Evolutionary conservation across 2,888 invertebrate genomes (phyloP).

Genomic region (Ochropleura leucogaster): DNA sequence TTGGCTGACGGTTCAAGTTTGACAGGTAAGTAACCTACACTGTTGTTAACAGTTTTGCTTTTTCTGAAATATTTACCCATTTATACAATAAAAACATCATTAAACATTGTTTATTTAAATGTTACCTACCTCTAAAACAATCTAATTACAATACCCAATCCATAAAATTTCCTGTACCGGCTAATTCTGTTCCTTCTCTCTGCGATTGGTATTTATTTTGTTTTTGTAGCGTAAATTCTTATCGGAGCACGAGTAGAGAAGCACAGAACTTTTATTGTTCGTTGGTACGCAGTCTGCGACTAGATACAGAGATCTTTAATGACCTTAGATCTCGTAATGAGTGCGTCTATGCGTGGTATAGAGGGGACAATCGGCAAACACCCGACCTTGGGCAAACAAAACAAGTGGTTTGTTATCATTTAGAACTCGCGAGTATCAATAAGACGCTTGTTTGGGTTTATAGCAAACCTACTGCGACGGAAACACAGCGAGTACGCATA

Average conservation of each 20-base stretch:
- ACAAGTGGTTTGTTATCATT: conserved; percentile 54
- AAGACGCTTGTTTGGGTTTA: conserved; percentile 42
- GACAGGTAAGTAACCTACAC: conserved; percentile 8
- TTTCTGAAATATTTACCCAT: background rate
- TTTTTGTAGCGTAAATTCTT: conserved; percentile 32
- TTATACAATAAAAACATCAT: background rate
- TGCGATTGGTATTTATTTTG: background rate
- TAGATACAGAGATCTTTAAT: conserved; percentile 39
- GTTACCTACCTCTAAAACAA: background rate
- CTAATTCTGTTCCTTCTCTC: background rate
- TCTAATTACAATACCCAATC: background rate
- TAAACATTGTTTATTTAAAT: conserved; percentile 3
- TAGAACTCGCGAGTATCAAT: conserved; percentile 38
- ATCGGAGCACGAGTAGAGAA: conserved; percentile 42
- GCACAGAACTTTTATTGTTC: conserved; percentile 29
- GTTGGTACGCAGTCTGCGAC: conserved; percentile 29
- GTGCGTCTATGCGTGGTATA: conserved; percentile 13
- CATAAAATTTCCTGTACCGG: conserved; percentile 12
- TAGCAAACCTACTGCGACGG: conserved; percentile 37
- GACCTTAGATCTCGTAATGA: conserved; percentile 36
- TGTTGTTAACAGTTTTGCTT: background rate
- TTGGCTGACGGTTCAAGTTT: conserved; percentile 4
- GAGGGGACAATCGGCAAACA: conserved; percentile 35
- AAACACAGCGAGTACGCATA: conserved; percentile 23
- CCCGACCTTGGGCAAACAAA: conserved; percentile 47